phyloP scores from a whole-genome alignment of 2,797 vertebrate species.

The Oreonectes daqikongensis region DNA sequence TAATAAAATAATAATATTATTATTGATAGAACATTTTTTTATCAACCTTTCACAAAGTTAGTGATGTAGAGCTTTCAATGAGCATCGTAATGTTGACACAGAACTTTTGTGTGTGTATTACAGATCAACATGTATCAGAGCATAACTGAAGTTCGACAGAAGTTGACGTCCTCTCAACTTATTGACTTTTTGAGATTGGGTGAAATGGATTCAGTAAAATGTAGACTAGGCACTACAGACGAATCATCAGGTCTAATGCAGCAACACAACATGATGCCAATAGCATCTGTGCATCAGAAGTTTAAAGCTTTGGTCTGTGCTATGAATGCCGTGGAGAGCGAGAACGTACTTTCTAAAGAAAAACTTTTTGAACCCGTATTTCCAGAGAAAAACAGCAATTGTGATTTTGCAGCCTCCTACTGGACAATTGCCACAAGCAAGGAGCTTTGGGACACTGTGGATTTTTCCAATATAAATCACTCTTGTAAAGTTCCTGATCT shows the following conservation, averaged over 20 bases:
- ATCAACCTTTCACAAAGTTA: no score
- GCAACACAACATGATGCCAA: not conserved
- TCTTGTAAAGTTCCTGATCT: not conserved
- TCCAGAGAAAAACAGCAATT: slow-evolving; percentile 62
- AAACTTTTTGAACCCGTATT: slow-evolving; percentile 59
- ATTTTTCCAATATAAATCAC: slow-evolving; percentile 59
- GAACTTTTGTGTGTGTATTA: no score
- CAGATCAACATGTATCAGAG: no score
- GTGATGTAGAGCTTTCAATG: no score
- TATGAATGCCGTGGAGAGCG: not conserved
- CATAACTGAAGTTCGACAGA: no score
- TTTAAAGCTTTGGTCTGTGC: not conserved
- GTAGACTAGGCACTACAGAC: not conserved
- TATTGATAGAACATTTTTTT: no score
- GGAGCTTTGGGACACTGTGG: slow-evolving; percentile 76
- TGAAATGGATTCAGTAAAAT: not conserved
- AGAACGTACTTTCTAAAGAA: no score
- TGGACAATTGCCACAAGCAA: slow-evolving; percentile 72
- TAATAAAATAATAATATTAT: no score
- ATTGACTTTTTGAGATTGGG: no score
- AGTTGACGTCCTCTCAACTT: no score
- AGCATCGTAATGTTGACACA: no score
- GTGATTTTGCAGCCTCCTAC: slow-evolving; percentile 62
- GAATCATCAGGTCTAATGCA: not conserved
- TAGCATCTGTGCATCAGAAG: not conserved